Evolutionary conservation across 2,113 vertebrate genomes (phyloP).

Genomic region (Perca schrenkii): DNA sequence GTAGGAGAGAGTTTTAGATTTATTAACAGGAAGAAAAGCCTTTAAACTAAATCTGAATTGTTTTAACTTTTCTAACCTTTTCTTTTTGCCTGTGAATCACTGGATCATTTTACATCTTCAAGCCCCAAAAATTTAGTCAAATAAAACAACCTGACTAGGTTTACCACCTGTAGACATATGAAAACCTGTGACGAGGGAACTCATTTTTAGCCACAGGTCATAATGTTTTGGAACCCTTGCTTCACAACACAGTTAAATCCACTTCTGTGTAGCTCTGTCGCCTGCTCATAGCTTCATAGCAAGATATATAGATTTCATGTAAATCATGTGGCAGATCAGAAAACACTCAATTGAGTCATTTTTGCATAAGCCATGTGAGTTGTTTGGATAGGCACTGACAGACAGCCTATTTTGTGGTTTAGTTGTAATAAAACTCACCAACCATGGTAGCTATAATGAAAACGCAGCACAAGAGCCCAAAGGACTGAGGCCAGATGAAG

Average conservation of each 20-base stretch:
- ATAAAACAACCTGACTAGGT: neutral
- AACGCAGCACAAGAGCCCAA: constrained; percentile 53
- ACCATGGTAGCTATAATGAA: constrained; percentile 30
- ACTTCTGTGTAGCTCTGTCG: neutral
- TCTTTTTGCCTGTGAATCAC: too few species aligned
- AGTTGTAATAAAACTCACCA: neutral
- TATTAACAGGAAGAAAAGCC: neutral
- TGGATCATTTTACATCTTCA: neutral
- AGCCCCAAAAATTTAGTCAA: neutral
- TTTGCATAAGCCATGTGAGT: neutral
- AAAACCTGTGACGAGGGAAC: neutral
- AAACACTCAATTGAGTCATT: neutral
- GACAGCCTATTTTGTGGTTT: neutral
- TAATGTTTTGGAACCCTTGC: neutral
- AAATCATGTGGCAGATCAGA: neutral
- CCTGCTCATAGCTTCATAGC: neutral
- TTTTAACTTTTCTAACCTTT: neutral
- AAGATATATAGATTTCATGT: neutral
- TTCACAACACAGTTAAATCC: neutral
- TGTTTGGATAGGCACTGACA: neutral
- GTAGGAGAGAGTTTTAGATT: too few species aligned
- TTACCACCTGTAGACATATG: neutral
- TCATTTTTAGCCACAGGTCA: neutral
- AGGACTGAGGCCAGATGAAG: constrained; percentile 63
- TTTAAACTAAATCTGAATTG: neutral